phyloP scores from a whole-genome alignment of 2,113 vertebrate genomes.

The Oryzias javanicus region DNA sequence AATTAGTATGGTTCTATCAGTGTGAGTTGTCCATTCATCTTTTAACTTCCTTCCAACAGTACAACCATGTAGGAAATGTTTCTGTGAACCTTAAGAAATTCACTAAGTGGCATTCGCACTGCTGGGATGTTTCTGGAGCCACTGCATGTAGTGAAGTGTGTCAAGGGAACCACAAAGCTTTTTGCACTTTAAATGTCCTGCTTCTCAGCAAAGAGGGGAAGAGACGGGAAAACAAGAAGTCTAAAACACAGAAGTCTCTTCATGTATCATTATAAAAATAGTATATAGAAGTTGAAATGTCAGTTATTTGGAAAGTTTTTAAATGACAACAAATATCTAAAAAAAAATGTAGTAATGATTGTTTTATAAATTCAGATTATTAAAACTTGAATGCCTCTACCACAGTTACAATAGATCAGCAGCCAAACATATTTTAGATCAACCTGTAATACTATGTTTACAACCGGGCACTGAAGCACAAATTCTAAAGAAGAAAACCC shows the following conservation, averaged over 20 bases:
- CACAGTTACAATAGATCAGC: no score
- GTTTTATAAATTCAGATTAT: no score
- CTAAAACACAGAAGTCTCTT: neutral
- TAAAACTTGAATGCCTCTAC: no score
- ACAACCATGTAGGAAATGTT: conserved; percentile 35
- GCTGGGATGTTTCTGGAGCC: conserved; percentile 37
- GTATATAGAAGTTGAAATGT: no score
- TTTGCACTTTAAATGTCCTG: conserved; percentile 66
- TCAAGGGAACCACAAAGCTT: conserved; percentile 63
- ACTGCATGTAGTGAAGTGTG: conserved; percentile 51
- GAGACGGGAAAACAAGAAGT: conserved; percentile 15
- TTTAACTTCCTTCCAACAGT: conserved; percentile 27
- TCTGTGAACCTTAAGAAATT: conserved; percentile 55
- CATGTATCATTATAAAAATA: no score
- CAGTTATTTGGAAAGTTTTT: no score
- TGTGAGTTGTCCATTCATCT: neutral
- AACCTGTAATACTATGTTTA: no score
- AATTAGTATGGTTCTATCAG: neutral
- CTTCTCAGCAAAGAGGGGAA: conserved; percentile 9
- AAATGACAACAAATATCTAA: no score
- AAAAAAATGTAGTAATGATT: no score
- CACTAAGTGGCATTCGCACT: conserved; percentile 55
- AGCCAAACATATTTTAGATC: no score
- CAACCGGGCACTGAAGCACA: no score
- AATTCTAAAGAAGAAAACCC: no score